Conservation (phyloP, 2,888 invertebrate genomes). For the Cephus rjabovi region DNA sequence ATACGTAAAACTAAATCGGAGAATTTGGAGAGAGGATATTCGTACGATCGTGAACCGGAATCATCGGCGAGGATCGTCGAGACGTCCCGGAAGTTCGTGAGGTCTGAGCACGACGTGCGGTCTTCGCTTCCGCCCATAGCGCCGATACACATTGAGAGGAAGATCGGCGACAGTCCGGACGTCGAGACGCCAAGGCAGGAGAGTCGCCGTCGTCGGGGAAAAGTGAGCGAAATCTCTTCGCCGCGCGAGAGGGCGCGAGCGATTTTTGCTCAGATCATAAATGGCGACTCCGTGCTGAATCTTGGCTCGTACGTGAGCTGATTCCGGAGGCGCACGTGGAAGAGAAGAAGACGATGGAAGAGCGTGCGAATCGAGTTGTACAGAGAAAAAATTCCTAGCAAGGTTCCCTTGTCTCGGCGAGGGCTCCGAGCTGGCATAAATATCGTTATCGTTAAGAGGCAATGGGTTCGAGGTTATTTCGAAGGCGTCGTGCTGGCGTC, state of each 20-base stretch:
- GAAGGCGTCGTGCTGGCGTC: conserved; percentile 8
- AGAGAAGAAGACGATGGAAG: too few relatives aligned
- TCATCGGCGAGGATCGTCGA: conserved; percentile 14
- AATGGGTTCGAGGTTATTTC: too few relatives aligned
- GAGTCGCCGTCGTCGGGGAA: conserved; percentile 1
- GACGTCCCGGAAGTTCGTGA: conserved; percentile 42
- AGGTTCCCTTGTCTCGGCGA: too few relatives aligned
- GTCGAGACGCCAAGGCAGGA: conserved; percentile 23
- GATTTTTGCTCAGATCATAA: conserved; percentile 55
- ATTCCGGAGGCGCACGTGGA: background rate
- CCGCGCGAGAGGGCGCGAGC: conserved; percentile 51
- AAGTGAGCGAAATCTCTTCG: conserved; percentile 21
- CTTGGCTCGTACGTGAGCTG: conserved; percentile 33
- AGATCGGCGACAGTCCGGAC: conserved; percentile 49
- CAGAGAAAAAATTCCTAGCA: too few relatives aligned
- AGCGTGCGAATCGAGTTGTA: too few relatives aligned
- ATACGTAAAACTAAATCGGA: conserved; percentile 62
- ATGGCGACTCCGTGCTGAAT: conserved; percentile 44
- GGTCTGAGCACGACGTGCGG: conserved; percentile 53
- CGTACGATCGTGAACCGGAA: background rate
- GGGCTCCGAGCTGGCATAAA: too few relatives aligned
- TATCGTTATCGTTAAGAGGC: too few relatives aligned
- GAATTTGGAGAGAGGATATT: conserved; percentile 41
- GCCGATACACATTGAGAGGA: conserved; percentile 45
- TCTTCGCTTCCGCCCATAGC: conserved; percentile 28